phyloP scores from a whole-genome alignment of 2,113 vertebrate species.

The Macrotis lagotis region DNA sequence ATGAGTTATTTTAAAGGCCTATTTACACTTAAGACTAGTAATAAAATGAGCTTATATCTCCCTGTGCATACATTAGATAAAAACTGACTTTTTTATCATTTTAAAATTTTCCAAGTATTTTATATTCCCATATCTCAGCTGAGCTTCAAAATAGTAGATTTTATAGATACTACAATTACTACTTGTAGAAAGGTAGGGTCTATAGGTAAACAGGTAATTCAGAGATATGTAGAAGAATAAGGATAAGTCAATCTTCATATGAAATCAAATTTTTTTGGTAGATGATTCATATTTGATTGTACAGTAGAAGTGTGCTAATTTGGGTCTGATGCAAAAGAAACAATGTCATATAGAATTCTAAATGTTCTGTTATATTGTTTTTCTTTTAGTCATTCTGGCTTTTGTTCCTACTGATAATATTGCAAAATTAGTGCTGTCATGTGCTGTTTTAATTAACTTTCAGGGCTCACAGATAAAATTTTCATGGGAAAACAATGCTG shows the following conservation, averaged over 20 bases:
- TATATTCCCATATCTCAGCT: background rate
- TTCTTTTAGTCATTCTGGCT: background rate
- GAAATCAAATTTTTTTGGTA: background rate
- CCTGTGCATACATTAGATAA: background rate
- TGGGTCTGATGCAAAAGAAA: background rate
- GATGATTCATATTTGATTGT: background rate
- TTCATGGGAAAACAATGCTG: background rate
- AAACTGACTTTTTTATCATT: background rate
- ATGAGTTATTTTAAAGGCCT: background rate
- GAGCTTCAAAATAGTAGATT: too few species aligned
- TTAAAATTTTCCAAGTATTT: background rate
- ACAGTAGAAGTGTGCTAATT: background rate
- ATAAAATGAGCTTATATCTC: background rate
- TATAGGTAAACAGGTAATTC: background rate
- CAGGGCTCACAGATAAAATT: background rate
- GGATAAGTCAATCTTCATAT: background rate
- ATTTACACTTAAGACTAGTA: background rate
- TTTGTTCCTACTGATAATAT: background rate
- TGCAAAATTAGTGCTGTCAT: background rate
- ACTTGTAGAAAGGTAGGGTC: background rate
- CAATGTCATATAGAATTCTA: background rate
- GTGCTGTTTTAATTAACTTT: slow-evolving; percentile 23
- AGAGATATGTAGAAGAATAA: background rate
- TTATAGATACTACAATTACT: too few species aligned
- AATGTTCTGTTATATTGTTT: background rate